Percentiles rank a stretch among this genome's conserved stretches.
phyloP scores from a whole-genome alignment of 2,797 vertebrate genomes.

The Bovichtus diacanthus region DNA sequence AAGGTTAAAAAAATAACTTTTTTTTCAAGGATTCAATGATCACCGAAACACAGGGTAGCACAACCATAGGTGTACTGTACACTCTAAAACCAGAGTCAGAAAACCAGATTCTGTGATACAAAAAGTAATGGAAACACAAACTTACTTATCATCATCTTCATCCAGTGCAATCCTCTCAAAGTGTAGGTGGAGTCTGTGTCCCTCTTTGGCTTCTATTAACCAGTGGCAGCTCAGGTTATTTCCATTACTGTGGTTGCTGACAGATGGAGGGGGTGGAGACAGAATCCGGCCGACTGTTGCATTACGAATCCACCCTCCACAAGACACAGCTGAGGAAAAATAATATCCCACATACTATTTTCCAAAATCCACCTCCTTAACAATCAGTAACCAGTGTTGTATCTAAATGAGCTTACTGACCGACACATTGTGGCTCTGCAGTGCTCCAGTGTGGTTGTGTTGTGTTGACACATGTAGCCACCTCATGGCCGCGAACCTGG shows the following conservation, averaged over 20 bases:
- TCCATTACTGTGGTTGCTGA: slow-evolving; percentile 86
- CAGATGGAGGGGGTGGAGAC: slow-evolving; percentile 86
- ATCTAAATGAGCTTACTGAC: slow-evolving; percentile 64
- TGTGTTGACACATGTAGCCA: slow-evolving; percentile 89
- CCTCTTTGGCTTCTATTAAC: slow-evolving; percentile 92
- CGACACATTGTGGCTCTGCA: slow-evolving; percentile 84
- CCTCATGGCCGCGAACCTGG: slow-evolving; percentile 90
- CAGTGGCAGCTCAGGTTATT: slow-evolving; percentile 94
- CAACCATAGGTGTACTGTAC: too few species aligned
- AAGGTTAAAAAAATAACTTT: too few species aligned
- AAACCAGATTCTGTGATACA: neutral
- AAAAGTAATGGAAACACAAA: slow-evolving; percentile 21
- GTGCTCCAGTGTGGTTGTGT: slow-evolving; percentile 92
- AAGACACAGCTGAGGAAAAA: slow-evolving; percentile 84
- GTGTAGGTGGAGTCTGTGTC: slow-evolving; percentile 92
- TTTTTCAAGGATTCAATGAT: too few species aligned
- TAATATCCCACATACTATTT: neutral
- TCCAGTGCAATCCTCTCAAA: slow-evolving; percentile 93
- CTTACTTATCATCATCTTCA: slow-evolving; percentile 93
- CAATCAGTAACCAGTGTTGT: neutral
- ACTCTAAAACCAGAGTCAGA: neutral
- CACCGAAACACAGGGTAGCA: too few species aligned
- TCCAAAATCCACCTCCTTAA: neutral
- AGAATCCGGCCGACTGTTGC: slow-evolving; percentile 92
- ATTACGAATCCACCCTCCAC: slow-evolving; percentile 91